Percentiles rank a stretch among this genome's conserved stretches.
phyloP scores from a whole-genome alignment of 1,140 invertebrate genomes.

The Aphaenogaster ashmeadi region DNA sequence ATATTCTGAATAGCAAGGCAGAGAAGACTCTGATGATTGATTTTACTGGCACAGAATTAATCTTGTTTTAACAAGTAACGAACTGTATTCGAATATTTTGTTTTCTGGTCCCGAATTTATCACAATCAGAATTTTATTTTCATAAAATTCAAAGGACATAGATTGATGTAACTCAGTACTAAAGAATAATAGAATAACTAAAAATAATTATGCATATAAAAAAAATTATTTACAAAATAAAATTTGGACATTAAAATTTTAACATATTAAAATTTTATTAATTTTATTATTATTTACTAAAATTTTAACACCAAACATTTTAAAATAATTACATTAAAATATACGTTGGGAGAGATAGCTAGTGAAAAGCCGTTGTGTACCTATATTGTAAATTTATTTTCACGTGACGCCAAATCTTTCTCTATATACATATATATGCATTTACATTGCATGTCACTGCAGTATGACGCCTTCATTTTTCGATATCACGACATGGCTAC shows the following conservation, averaged over 20 bases:
- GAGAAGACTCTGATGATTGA: constrained; percentile 24
- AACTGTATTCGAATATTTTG: constrained; percentile 18
- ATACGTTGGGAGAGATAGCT: background rate
- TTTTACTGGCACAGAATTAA: constrained; percentile 27
- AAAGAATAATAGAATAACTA: background rate
- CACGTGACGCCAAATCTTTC: background rate
- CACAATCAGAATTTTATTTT: constrained; percentile 44
- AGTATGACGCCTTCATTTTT: constrained; percentile 34
- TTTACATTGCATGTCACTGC: constrained; percentile 28
- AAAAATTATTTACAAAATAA: background rate
- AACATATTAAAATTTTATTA: background rate
- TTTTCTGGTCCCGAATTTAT: background rate
- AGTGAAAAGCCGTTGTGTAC: background rate
- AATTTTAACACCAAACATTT: background rate
- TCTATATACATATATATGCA: background rate
- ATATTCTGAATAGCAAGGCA: background rate
- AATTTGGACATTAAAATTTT: background rate
- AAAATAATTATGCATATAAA: background rate
- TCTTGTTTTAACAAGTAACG: constrained; percentile 39
- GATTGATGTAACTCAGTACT: background rate
- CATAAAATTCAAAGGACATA: background rate
- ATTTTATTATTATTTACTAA: too few species aligned
- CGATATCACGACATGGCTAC: constrained; percentile 13
- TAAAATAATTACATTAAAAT: constrained; percentile 24
- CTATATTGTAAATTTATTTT: constrained; percentile 26